phyloP scores from a whole-genome alignment of 1,140 invertebrate species.

The Pseudomyrmex sp. region DNA sequence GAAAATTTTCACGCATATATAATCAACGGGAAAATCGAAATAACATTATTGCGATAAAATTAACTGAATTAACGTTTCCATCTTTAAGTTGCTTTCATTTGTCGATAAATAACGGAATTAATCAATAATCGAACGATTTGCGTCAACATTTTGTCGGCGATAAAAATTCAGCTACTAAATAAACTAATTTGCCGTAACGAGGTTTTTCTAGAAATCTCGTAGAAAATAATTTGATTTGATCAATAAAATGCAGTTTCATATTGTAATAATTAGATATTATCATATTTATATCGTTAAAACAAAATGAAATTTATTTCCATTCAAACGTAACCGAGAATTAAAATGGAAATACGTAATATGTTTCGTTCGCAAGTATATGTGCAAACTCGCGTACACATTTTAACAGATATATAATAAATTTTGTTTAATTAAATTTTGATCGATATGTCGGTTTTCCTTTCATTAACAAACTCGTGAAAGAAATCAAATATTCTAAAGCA shows the following conservation, averaged over 20 bases:
- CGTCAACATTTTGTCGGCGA: neutral
- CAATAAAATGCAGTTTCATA: slow-evolving; percentile 9
- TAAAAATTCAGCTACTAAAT: slow-evolving; percentile 12
- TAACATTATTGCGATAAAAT: neutral
- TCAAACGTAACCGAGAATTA: neutral
- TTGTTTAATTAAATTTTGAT: slow-evolving; percentile 29
- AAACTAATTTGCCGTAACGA: slow-evolving; percentile 38
- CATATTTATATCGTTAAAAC: slow-evolving; percentile 17
- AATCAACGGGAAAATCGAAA: no score
- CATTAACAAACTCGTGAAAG: neutral
- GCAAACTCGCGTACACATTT: neutral
- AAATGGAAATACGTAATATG: slow-evolving; percentile 29
- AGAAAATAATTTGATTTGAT: neutral
- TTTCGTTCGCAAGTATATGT: neutral
- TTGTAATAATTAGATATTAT: slow-evolving; percentile 43
- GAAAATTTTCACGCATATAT: no score
- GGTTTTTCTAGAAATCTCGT: neutral
- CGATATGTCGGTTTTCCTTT: neutral
- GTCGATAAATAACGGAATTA: slow-evolving; percentile 9
- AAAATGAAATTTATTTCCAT: slow-evolving; percentile 38
- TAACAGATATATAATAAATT: slow-evolving; percentile 6
- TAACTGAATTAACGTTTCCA: neutral
- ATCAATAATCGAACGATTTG: slow-evolving; percentile 10
- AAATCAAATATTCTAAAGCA: neutral
- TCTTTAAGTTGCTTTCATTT: neutral